Base-by-base conservation (phyloP, 2,888 invertebrate genomes). In the Andrena haemorrhoa region DNA sequence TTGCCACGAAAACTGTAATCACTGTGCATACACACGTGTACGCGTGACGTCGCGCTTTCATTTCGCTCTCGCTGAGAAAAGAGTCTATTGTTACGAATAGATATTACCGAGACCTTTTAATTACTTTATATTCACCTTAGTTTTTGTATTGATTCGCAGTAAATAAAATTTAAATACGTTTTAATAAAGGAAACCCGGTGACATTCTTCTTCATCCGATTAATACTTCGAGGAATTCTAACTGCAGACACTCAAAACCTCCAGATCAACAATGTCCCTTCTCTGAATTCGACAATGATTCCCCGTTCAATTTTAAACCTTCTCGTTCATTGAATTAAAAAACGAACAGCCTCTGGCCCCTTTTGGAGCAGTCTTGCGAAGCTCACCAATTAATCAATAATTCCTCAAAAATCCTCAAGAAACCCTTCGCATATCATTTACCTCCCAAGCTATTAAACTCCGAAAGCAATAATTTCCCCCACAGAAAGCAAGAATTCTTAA, bases 101-200 rank as follows among this genome's bases (percentile, higher is more conserved):
- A 33, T 51, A 33, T 20, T 53, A 29, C 33, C 26, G 16, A 47
- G 23, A 58, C 31, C 35, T 64, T 74, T 56, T 1, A 33, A 56
- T 49, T 49, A 47, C 79, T 79, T 70, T 53, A 10, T 70, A 35
- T 63, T 64, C 63, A 47, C 53, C 53, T 65, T 51, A 23, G 51
- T 79, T 69, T 78, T 79, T 79, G 63, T 69, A 69, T 64, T 26
- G 58, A 64, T 35, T n/a, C 56, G 35, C 20, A 29, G 69, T 33
- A 49, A 79, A 79, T 64, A 56, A 64, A 79, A 56, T 29, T 58
- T 64, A 31, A 64, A 51, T 70, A 58, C 33, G 49, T 63, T 79
- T 79, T 35, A 49, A 47, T 70, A 58, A 56, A 60, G 58, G 58
- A 60, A 29, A 47, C n/a, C 8, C 23, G 26, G 29, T 35, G 23